These are phyloP conservation scores for Notarius lentiginosus DNA, from an alignment of 2,113 vertebrate species.

Conservation along the genomic window DNA sequence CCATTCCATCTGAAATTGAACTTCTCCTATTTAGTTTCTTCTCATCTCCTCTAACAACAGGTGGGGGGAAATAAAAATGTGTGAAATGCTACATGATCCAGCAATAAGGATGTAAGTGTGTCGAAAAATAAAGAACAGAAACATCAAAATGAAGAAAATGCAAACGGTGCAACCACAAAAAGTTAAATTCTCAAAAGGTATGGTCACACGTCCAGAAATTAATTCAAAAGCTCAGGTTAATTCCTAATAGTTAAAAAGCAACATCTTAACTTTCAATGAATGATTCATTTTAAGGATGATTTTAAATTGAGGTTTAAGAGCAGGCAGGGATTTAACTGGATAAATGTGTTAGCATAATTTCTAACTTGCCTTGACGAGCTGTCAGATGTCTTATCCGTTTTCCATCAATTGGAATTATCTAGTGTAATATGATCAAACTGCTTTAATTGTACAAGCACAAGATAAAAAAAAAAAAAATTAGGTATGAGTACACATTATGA, in stretches of 20 bases:
- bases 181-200: neutral
- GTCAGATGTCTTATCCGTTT: neutral
- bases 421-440: neutral
- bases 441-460: neutral
- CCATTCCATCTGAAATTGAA: neutral
- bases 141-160: neutral
- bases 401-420: neutral
- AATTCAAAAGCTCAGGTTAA: neutral
- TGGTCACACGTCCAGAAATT: no score
- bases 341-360: conserved; percentile 8
- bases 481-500: conserved; percentile 16
- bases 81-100: neutral
- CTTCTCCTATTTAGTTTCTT: neutral
- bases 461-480: conserved; percentile 1
- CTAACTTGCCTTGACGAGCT: neutral
- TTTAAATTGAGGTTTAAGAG: neutral
- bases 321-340: neutral
- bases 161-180: neutral
- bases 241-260: neutral
- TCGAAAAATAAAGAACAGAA: neutral
- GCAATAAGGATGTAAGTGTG: neutral
- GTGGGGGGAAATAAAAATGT: neutral
- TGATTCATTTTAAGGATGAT: neutral
- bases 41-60: neutral
- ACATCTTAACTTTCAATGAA: neutral